These are phyloP conservation scores for Steromphala cineraria DNA, from an alignment of 2,888 invertebrate species.

Conservation along the genomic window DNA sequence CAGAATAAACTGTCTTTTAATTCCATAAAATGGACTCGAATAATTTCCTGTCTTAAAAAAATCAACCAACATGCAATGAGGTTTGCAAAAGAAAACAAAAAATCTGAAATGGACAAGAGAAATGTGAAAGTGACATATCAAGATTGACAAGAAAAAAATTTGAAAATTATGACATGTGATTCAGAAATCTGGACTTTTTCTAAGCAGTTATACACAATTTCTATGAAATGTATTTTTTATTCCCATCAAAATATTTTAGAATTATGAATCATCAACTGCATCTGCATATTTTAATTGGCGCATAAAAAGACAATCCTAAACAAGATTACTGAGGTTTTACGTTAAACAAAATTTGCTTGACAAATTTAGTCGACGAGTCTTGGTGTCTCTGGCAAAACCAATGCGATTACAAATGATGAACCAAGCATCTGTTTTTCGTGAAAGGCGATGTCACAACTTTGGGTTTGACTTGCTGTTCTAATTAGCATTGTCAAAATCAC, in stretches of 20 bases:
- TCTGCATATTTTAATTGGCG: background rate
- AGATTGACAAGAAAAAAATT: too few relatives aligned
- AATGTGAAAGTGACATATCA: too few relatives aligned
- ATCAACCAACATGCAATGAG: background rate
- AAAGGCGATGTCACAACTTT: too few relatives aligned
- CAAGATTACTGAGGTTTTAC: background rate
- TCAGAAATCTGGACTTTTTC: background rate
- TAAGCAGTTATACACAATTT: background rate
- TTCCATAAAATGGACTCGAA: background rate
- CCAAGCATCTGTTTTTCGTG: background rate
- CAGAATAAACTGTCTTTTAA: background rate
- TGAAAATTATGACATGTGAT: too few relatives aligned
- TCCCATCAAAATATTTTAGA: background rate
- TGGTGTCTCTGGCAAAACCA: background rate
- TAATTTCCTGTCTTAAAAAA: background rate
- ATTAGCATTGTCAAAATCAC: too few relatives aligned
- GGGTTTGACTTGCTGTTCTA: too few relatives aligned
- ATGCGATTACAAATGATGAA: background rate
- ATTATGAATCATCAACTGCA: background rate
- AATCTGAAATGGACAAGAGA: too few relatives aligned
- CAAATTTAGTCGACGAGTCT: background rate
- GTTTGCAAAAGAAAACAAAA: too few relatives aligned
- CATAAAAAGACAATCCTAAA: background rate
- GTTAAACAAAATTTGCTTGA: background rate
- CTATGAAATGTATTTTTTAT: background rate